Base-by-base conservation (phyloP, 2,113 vertebrate genomes). In the Eublepharis macularius region DNA sequence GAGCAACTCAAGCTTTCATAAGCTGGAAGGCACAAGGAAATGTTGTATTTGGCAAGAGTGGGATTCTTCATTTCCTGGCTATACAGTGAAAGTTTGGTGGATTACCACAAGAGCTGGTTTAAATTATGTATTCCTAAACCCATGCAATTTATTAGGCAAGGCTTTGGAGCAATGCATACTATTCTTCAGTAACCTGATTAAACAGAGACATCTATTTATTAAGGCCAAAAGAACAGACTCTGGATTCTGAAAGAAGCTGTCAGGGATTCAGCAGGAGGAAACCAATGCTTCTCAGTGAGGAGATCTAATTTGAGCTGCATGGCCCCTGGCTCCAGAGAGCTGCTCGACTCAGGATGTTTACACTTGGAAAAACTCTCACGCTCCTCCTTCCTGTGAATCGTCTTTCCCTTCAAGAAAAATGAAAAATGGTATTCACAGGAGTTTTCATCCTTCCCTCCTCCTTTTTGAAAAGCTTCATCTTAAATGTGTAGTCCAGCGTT, bases 281-380 rank as follows among this genome's bases (percentile, higher is more conserved):
- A 86, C 2, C 51, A 21, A 60, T 72, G 51, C 19, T 14, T n/a
- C 43, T 45, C 82, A 41, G 54, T 83, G 83, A 47, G 16, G 39
- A 9, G 34, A 72, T 24, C 70, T 83, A 80, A 84, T 36, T n/a
- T 77, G 70, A 87, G 63, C n/a, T 80, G 14, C 85, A 86, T 4
- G 72, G 81, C 76, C 69, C 83, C 82, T 16, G 43, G 36, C 82
- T 92, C 54, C 49, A 36, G 74, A 89, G 63, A 32, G 4, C 57
- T 70, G 73, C 89, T 87, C 82, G 68, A 77, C 68, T 89, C 70
- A 72, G 80, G 51, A 80, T 92, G 81, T 91, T 92, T 88, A 80
- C 80, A 88, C 84, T 26, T 91, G 82, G 73, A 88, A 36, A 77
- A 32, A 83, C 1, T 78, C 14, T 14, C 9, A 76, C 54, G 6